Evolutionary conservation across 2,113 vertebrate species (phyloP), one percentile per base, ranked within the genome.

Genomic region (Dipodomys spectabilis): DNA sequence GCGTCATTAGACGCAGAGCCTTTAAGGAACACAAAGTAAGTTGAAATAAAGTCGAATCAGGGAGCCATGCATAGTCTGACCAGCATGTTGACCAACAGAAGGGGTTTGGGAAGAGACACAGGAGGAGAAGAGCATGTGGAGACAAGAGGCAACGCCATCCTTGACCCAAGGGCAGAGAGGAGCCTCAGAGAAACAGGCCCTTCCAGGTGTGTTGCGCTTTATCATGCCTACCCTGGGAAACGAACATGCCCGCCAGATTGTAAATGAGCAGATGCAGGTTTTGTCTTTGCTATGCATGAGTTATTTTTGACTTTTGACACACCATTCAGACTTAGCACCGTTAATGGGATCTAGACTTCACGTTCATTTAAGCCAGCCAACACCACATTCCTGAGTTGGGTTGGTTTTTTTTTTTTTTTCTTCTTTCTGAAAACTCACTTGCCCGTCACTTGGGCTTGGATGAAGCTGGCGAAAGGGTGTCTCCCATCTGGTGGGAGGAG

Each of bases 81-180:
- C 4, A 27, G 23, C 60, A 4, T 57, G 23, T 18, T 74, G 49
- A 4, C 3, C 49, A 71, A 16, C 69, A 80, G n/a, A 74, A 45
- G 27, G 60, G 22, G 27, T 62, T 28, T 65, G n/a, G 39, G 80
- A 16, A 18, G 25, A 83, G 49, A 57, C 4, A 27, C 16, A 60
- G 0, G 6, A 49, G 62, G 18, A 15, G 19, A 27, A 88, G 78
- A 19, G 13, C 2, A 23, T 1, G 5, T 2, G 6, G 71, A 35
- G 39, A 77, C 23, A 35, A 0, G 27, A 62, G 5, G 68, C 30
- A 30, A 32, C 0, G 0, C 28, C 16, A 2, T 1, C 65, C 30
- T n/a, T n/a, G 5, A 57, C 53, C 53, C 53, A 11, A 57, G 53
- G 15, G 18, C 53, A 15, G 53, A 16, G 15, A 57, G 53, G 18